phyloP scores from a whole-genome alignment of 2,797 vertebrate genomes.

The Chromobotia macracanthus region DNA sequence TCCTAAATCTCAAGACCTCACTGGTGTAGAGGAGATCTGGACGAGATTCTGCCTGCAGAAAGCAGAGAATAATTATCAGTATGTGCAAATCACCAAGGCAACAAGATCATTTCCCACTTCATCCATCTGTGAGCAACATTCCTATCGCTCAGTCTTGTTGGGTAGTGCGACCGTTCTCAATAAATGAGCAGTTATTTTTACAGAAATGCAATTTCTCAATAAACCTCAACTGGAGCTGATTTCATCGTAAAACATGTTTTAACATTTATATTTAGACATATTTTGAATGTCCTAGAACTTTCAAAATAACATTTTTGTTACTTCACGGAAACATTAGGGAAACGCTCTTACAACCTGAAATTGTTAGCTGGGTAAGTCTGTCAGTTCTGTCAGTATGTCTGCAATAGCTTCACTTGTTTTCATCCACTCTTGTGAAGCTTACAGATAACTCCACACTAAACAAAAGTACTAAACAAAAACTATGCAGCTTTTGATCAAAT shows the following conservation, averaged over 20 bases:
- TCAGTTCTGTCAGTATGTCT: neutral
- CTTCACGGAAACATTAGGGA: no score
- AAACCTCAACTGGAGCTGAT: neutral
- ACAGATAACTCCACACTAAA: no score
- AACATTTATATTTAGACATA: neutral
- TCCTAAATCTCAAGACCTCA: constrained; percentile 5
- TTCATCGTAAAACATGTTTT: neutral
- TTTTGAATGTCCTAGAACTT: no score
- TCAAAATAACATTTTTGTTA: no score
- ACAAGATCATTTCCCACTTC: constrained; percentile 63
- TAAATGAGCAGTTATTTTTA: neutral
- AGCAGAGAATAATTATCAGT: constrained; percentile 64
- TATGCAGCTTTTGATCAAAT: no score
- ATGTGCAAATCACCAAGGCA: constrained; percentile 68
- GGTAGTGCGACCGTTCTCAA: constrained; percentile 16
- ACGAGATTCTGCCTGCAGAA: constrained; percentile 24
- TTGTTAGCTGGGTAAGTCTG: no score
- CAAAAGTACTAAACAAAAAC: no score
- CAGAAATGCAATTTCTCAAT: neutral
- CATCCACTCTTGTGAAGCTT: neutral
- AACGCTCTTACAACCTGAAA: no score
- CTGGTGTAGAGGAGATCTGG: neutral
- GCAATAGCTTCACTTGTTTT: neutral
- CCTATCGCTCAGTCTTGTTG: constrained; percentile 33
- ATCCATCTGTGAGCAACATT: constrained; percentile 56